Evolutionary conservation across 1,140 invertebrate genomes (phyloP), one percentile per base, ranked within the genome.

Genomic region (Drosophila ogumai): DNA sequence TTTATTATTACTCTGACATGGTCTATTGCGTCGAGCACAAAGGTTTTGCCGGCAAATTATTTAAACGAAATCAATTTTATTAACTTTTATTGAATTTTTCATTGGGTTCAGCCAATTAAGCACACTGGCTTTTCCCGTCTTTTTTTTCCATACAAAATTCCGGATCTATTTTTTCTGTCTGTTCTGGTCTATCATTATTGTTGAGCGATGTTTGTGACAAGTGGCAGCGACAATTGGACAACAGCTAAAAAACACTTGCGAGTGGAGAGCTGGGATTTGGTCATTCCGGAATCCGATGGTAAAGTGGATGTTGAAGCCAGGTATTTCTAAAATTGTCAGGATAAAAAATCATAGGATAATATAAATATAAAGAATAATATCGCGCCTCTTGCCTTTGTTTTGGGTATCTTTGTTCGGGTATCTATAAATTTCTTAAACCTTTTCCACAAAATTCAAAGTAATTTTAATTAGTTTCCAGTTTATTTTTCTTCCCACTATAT

Each of bases 1-100:
- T 31, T 32, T 44, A 32, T 65, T 57, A 50, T 84, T 58, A 52
- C 43, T 67, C 32, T 17, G 31, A 1, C 40, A 40, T 36, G 57
- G 34, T 54, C 57, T 75, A 63, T 55, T 63, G 73, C 58, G 17
- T 32, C 8, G 12, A 12, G 38, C 38, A 65, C 74, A 81, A 81
- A 79, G 61, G 43, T 9, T 49, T 47, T 40, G 22, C 40, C n/a
- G 31, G 40, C 49, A 66, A 81, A 66, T 71, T 64, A 73, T 77
- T 81, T 59, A 31, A 41, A 15, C 50, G 47, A 81, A 78, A 78
- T 82, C 60, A 72, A 81, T 81, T 86, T 81, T 63, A 85, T 85
- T 81, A 73, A 81, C 63, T 85, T 84, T 85, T 73, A 81, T 84
- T 73, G 49, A 25, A 68, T 64, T 73, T 80, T 84, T 81, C 43